Evolutionary conservation across 2,888 invertebrate genomes (phyloP), one percentile per base, ranked within the genome.

Genomic region (Acleris sparsana): DNA sequence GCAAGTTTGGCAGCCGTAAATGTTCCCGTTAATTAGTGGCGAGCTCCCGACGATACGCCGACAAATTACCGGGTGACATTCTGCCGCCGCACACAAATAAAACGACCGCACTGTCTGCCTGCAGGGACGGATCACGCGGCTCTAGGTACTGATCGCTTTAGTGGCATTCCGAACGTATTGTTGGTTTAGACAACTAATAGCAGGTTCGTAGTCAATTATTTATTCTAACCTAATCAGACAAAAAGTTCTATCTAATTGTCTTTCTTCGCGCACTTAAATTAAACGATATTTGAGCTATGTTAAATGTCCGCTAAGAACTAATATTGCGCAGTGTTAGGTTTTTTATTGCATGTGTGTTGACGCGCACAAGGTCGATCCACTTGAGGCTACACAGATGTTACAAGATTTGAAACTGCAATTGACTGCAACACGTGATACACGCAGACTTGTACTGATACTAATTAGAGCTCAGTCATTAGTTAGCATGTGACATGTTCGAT

Each of bases 11-110:
- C 84, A 84, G 80, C 79, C 82, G 83, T 87, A 84, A 86, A 87
- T 86, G 87, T 86, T 81, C 83, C 81, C 82, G 83, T 88, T 89
- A 88, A 89, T 89, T 88, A 89, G 89, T 87, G 84, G 84, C 82
- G 79, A 81, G 80, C 80, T 80, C 72, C 78, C 82, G 84, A 82
- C 84, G 83, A 83, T 84, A 77, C 78, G 76, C 71, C 80, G 84
- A 88, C 88, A 88, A 89, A 90, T 89, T 88, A 83, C 82, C 69
- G 67, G 63, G 79, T 78, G 79, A 83, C 80, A 82, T 84, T 86
- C 81, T 75, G 80, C 76, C 78, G 75, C 78, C 74, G 74, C 77
- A 82, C 79, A 80, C 82, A 82, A 85, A 85, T 83, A 83, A 82
- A 83, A 80, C 78, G 71, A 76, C 67, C 72, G 67, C 73, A 72